Percentiles rank a stretch among this genome's conserved stretches.
These are phyloP conservation scores for Hycleus phaleratus DNA, from an alignment of 1,140 invertebrate genomes.

Conservation along the genomic window DNA sequence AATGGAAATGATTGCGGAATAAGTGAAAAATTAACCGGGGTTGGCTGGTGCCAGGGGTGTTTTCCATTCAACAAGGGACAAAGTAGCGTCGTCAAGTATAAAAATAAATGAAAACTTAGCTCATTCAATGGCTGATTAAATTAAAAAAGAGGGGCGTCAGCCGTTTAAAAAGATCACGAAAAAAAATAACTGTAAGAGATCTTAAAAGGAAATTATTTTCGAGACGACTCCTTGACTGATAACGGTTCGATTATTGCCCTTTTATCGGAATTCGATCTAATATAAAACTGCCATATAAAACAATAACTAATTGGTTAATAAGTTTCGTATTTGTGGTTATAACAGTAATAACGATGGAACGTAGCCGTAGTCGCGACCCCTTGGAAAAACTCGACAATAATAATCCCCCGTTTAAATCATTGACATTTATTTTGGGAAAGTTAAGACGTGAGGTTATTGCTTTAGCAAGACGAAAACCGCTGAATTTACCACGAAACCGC, in stretches of 20 bases:
- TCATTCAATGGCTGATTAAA: constrained; percentile 35
- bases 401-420: constrained; percentile 25
- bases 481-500: constrained; percentile 23
- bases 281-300: too few relatives aligned
- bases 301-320: constrained; percentile 1
- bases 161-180: constrained; percentile 22
- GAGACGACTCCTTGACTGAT: too few relatives aligned
- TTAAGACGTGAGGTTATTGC: constrained; percentile 17
- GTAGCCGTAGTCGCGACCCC: constrained; percentile 1
- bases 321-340: constrained; percentile 3
- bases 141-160: constrained; percentile 25
- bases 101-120: constrained; percentile 37
- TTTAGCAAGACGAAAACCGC: constrained; percentile 14
- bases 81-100: constrained; percentile 25
- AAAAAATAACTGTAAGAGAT: too few relatives aligned
- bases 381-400: constrained; percentile 3
- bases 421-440: constrained; percentile 27
- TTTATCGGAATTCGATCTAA: too few relatives aligned
- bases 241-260: too few relatives aligned
- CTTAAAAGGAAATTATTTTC: too few relatives aligned
- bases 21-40: neutral
- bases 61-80: neutral
- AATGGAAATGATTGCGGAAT: neutral
- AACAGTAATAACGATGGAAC: constrained; percentile 1
- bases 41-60: neutral